Percentiles rank a stretch among this genome's conserved stretches.
These are phyloP conservation scores for Plectus sambesii DNA, from an alignment of 1,140 invertebrate species.

Conservation along the genomic window DNA sequence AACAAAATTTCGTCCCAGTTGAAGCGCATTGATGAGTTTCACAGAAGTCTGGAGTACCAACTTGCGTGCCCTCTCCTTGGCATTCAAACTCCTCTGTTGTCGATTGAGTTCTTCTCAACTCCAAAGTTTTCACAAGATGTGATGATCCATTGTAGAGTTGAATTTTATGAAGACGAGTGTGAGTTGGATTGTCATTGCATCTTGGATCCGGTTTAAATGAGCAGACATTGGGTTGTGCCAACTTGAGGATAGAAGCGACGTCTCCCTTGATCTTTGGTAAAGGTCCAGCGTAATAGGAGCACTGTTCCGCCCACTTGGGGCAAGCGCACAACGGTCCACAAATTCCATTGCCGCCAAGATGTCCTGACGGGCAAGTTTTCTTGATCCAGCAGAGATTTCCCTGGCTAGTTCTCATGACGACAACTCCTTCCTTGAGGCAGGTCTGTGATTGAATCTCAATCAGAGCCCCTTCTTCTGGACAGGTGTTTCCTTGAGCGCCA, in stretches of 20 bases:
- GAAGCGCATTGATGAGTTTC: not conserved
- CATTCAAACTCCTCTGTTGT: not conserved
- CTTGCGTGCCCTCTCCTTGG: not conserved
- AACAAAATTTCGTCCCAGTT: not conserved
- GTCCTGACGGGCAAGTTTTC: not conserved
- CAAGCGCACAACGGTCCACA: not conserved
- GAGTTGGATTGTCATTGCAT: not conserved
- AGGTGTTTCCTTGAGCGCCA: no score
- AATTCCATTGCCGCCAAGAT: not conserved
- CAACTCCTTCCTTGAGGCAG: no score
- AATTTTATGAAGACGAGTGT: not conserved
- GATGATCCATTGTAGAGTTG: not conserved
- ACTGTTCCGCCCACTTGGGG: not conserved
- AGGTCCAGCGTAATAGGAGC: not conserved
- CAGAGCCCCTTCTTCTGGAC: no score
- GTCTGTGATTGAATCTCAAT: no score
- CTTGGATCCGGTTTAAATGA: conserved; percentile 1
- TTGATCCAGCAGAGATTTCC: not conserved
- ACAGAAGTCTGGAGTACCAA: not conserved
- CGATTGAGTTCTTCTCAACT: not conserved
- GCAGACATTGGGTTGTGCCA: not conserved
- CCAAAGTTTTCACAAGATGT: not conserved
- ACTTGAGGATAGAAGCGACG: not conserved
- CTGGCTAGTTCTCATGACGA: no score
- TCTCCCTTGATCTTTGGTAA: not conserved